Evolutionary conservation across 2,888 invertebrate species (phyloP), one percentile per base, ranked within the genome.

Genomic region (Plagiodera versicolora): DNA sequence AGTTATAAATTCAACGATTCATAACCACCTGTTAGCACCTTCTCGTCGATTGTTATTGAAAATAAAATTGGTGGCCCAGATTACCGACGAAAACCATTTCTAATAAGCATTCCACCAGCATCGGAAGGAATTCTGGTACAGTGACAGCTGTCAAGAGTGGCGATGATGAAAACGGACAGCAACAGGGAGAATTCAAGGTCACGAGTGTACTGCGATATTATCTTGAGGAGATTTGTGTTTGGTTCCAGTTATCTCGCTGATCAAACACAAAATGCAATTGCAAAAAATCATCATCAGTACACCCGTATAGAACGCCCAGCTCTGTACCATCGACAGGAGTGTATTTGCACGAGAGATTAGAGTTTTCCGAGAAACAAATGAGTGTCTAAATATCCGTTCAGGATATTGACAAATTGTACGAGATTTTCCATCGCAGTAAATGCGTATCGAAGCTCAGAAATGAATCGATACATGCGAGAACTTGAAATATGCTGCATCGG

Each of bases 1-100:
- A 56, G 60, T 60, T 52, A 51, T 51, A 52, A 32, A 52, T 60
- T 56, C 56, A 35, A 17, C 28, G n/a, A 44, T 19, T 28, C 11
- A 20, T 18, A 20, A 46, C 3, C 39, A 44, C 20, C 35, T 16
- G 52, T 20, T 53, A 44, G 14, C 39, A 39, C 39, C 14, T 39
- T 2, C n/a, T n/a, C 39, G 14, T 39, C 14, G 14, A 39, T 39
- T 14, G 39, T 39, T 39, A 39, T 39, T 14, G 39, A n/a, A 11
- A 14, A 32, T 32, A 32, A 10, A n/a, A 14, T 39, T 39, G 14
- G 14, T 39, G 39, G 39, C 39, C 39, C 39, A 39, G 39, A 39
- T 39, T 39, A 39, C 14, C 11, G 3, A 39, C 32, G 11, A 32
- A 39, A 39, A 39, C 6, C 39, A 14, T 39, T 39, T 39, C n/a